Conservation (phyloP, 2,888 invertebrate species). For the Macrophya annulata region DNA sequence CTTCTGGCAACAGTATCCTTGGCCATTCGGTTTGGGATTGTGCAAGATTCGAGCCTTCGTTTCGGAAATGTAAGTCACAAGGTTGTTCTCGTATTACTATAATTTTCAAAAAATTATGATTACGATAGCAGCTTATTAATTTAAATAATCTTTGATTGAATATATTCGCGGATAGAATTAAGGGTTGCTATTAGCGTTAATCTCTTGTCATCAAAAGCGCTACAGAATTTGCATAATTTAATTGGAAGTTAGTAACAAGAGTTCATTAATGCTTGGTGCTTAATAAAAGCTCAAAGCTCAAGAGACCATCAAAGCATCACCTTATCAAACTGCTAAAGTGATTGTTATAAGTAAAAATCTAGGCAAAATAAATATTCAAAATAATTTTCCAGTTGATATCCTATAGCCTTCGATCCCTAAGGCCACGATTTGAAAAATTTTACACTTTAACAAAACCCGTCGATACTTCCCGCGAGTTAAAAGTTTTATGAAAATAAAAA, state of each 20-base stretch:
- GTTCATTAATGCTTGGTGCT: background rate
- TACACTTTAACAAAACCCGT: background rate
- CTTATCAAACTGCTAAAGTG: background rate
- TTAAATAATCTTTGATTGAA: background rate
- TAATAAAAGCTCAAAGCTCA: background rate
- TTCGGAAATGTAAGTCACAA: constrained; percentile 89
- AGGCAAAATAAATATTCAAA: background rate
- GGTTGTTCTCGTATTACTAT: background rate
- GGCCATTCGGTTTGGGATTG: constrained; percentile 88
- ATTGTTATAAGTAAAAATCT: background rate
- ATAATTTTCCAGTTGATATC: background rate
- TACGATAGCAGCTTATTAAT: background rate
- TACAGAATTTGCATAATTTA: constrained; percentile 8
- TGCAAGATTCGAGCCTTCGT: constrained; percentile 91
- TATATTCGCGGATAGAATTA: background rate
- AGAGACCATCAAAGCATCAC: background rate
- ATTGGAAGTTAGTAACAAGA: background rate
- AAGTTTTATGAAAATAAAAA: no score
- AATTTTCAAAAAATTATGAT: background rate
- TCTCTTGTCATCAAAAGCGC: background rate
- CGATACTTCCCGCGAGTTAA: background rate
- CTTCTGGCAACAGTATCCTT: constrained; percentile 94
- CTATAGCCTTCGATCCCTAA: background rate
- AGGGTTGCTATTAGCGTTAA: background rate
- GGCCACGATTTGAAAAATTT: no score